A percentile compares a stretch with the other conserved stretches of the same genome.
Evolutionary conservation across 2,888 invertebrate species (phyloP).

Genomic region (Platycheirus rosarum): DNA sequence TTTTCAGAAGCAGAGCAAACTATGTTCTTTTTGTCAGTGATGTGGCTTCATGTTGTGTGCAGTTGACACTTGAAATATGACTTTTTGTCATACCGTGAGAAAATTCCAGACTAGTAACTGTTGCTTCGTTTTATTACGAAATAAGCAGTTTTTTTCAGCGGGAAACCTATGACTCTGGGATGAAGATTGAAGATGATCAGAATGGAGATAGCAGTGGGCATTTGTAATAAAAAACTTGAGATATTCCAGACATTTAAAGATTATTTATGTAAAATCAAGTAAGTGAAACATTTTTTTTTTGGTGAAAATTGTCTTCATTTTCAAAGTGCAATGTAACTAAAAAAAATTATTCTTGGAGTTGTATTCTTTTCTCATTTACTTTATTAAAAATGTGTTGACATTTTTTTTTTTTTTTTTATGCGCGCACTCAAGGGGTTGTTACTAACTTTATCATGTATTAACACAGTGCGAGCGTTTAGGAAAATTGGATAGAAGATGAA

Average conservation of each 20-base stretch:
- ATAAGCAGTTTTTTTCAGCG: neutral
- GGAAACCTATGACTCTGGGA: constrained; percentile 1
- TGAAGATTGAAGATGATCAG: neutral
- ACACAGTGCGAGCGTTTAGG: too few relatives aligned
- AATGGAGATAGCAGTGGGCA: neutral
- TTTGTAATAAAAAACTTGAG: constrained; percentile 8
- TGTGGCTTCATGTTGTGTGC: constrained; percentile 31
- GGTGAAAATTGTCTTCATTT: too few relatives aligned
- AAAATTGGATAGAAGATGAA: too few relatives aligned
- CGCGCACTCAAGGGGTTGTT: too few relatives aligned
- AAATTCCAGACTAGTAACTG: constrained; percentile 20
- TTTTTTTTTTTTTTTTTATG: too few relatives aligned
- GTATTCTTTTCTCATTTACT: too few relatives aligned
- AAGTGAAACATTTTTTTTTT: too few relatives aligned
- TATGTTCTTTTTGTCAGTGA: constrained; percentile 7
- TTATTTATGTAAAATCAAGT: too few relatives aligned
- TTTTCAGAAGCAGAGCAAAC: constrained; percentile 19
- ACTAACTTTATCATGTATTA: too few relatives aligned
- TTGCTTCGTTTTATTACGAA: constrained; percentile 19
- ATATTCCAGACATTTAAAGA: neutral
- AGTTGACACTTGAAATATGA: constrained; percentile 52
- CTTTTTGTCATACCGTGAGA: constrained; percentile 37
- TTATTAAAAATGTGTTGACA: too few relatives aligned
- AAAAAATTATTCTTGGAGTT: too few relatives aligned
- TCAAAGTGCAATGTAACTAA: too few relatives aligned